Evolutionary conservation across 2,888 invertebrate genomes (phyloP), one percentile per base, ranked within the genome.

Genomic region (Escarpia spicata): DNA sequence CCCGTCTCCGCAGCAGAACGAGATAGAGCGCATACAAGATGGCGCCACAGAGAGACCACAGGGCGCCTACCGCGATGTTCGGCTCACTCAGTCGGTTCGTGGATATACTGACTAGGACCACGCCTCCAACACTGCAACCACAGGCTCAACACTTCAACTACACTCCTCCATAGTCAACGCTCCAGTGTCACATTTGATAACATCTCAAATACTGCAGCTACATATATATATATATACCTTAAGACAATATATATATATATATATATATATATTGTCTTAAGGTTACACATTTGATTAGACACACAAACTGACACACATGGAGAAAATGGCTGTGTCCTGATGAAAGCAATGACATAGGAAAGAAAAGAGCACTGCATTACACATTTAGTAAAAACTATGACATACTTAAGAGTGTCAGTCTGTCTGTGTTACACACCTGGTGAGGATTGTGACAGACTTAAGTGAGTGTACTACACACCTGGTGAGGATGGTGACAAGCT

Each of bases 21-120:
- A 99, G 97, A 97, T 99, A 99, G 92, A 98, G 97, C 6, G 99
- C 98, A 97, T 99, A 99, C 95, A 98, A 98, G 95, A 99, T 97
- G 92, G 99, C 98, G 95, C 99, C 98, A 94, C 98, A 97, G 93
- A 99, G 97, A 31, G 98, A 98, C 96, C 99, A 97, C 93, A 98
- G 97, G 92, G 98, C 98, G 92, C 98, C 98, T 90, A 97, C 97
- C 95, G 98, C 98, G 97, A 98, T 97, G 15, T 92, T 91, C 3
- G 91, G 10, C 96, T 98, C 97, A 95, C 98, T 97, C 95, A 96
- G 96, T 93, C 97, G 96, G 96, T 98, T 98, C 26, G 75, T 75
- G 90, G 98, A 97, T 94, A 98, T 97, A 95, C 98, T 98, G 92
- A 99, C 97, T 95, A 98, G 97, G 93, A 98, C 95, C 6, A 96